Conservation (phyloP, 1,140 invertebrate species). For the Drosophila mojavensis region DNA sequence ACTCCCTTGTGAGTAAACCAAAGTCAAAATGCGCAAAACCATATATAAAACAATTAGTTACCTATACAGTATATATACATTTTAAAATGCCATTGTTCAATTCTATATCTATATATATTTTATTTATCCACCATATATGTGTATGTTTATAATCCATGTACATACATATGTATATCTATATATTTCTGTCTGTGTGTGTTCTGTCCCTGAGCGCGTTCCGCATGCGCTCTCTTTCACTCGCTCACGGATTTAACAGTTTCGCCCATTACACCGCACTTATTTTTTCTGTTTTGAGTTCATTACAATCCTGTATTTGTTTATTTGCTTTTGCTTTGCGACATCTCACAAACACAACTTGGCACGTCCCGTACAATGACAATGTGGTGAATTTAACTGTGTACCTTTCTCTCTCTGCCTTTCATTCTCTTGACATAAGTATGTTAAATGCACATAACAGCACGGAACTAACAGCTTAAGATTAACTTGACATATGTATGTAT, state of each 20-base stretch:
- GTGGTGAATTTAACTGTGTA: slow-evolving; percentile 9
- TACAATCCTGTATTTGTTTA: slow-evolving; percentile 21
- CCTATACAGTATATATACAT: slow-evolving; percentile 44
- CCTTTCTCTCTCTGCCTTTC: background rate
- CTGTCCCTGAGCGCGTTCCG: slow-evolving; percentile 45
- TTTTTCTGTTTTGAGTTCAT: slow-evolving; percentile 1
- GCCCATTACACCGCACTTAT: background rate
- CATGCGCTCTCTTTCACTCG: slow-evolving; percentile 11
- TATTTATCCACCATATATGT: slow-evolving; percentile 20
- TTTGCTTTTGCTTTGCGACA: slow-evolving; percentile 29
- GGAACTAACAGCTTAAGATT: slow-evolving; percentile 6
- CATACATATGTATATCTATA: slow-evolving; percentile 25
- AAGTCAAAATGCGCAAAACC: slow-evolving; percentile 63
- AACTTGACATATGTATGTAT: background rate
- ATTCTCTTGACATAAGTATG: slow-evolving; percentile 8
- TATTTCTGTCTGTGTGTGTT: slow-evolving; percentile 46
- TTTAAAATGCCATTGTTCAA: slow-evolving; percentile 9
- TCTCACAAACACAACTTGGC: background rate
- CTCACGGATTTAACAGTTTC: slow-evolving; percentile 13
- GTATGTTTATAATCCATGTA: slow-evolving; percentile 18
- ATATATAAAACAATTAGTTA: slow-evolving; percentile 37
- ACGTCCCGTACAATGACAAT: background rate
- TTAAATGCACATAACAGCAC: slow-evolving; percentile 23
- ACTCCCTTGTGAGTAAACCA: slow-evolving; percentile 81
- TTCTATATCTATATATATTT: slow-evolving; percentile 17